These are phyloP conservation scores for Clusia tigrina DNA, from an alignment of 2,888 invertebrate genomes.

Conservation along the genomic window DNA sequence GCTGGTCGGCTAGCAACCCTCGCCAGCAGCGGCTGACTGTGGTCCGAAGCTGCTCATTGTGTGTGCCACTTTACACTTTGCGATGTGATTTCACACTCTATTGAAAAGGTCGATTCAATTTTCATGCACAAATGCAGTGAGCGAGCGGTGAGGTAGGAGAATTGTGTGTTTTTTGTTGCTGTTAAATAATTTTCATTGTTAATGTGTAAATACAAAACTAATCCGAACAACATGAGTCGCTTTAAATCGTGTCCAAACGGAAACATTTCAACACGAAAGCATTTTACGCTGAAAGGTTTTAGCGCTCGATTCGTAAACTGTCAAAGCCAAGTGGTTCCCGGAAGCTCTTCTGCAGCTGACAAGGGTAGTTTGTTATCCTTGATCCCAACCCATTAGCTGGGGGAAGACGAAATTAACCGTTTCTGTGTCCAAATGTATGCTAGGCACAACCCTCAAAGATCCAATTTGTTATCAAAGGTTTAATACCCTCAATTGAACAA, in stretches of 20 bases:
- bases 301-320: background rate
- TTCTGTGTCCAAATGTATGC: too few species aligned
- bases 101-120: conserved; percentile 54
- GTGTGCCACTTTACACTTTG: conserved; percentile 39
- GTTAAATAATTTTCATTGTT: background rate
- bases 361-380: too few species aligned
- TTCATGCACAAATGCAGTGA: conserved; percentile 45
- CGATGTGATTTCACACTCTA: conserved; percentile 62
- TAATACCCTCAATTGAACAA: too few species aligned
- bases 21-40: background rate
- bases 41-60: conserved; percentile 37
- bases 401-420: too few species aligned
- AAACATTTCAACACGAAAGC: background rate
- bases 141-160: conserved; percentile 27
- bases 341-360: background rate
- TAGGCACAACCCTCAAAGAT: too few species aligned
- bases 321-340: background rate
- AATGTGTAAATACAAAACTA: background rate
- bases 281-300: background rate
- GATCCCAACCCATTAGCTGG: too few species aligned
- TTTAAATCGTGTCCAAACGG: background rate
- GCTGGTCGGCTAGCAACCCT: background rate
- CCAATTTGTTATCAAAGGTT: too few species aligned
- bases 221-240: background rate
- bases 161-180: background rate